A percentile compares a stretch with the other conserved stretches of the same genome.
phyloP scores from a whole-genome alignment of 2,888 invertebrate genomes.

The Acleris emargana region DNA sequence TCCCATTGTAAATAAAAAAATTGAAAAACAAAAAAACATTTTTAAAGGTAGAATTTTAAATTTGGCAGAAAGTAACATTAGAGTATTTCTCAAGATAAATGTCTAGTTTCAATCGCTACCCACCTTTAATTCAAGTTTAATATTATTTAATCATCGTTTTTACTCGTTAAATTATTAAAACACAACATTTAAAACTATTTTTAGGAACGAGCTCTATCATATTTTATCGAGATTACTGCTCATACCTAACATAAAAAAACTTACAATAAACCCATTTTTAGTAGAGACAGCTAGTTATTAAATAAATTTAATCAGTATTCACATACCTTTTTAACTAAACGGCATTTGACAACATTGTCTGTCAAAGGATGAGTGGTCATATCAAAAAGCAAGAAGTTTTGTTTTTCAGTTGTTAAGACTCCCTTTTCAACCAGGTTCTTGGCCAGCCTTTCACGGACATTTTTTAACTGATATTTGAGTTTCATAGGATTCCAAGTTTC shows the following conservation, averaged over 20 bases:
- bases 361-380: conserved; percentile 99
- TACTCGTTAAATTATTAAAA: too few species aligned
- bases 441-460: conserved; percentile 98
- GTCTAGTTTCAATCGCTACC: too few species aligned
- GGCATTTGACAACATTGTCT: conserved; percentile 96
- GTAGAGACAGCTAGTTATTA: neutral
- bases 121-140: too few species aligned
- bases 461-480: conserved; percentile 98
- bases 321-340: conserved; percentile 96
- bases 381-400: conserved; percentile 99
- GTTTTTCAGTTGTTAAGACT: conserved; percentile 99
- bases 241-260: neutral
- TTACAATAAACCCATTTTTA: neutral
- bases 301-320: conserved; percentile 8
- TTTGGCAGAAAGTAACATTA: too few species aligned
- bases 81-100: too few species aligned
- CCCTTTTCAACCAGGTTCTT: conserved; percentile 99
- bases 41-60: too few species aligned
- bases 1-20: too few species aligned
- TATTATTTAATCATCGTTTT: too few species aligned
- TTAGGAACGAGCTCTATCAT: too few species aligned
- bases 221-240: too few species aligned
- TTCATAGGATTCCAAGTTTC: conserved; percentile 99
- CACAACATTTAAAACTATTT: too few species aligned
- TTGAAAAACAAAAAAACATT: too few species aligned